These are phyloP conservation scores for Cynaeus angustus DNA, from an alignment of 2,888 invertebrate species.

Conservation along the genomic window DNA sequence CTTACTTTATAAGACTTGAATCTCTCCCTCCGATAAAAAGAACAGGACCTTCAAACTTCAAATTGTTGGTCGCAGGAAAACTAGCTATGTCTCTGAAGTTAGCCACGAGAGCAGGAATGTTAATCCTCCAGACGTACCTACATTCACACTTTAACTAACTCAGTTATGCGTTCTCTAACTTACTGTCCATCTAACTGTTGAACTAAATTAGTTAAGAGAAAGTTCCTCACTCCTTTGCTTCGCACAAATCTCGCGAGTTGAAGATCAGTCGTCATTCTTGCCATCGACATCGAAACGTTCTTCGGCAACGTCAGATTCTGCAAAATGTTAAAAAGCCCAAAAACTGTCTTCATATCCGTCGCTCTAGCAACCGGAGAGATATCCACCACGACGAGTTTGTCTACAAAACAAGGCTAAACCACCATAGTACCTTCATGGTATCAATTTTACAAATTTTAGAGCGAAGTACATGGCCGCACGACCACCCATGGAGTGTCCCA, in stretches of 20 bases:
- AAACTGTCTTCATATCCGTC: conserved; percentile 78
- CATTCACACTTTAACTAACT: conserved; percentile 44
- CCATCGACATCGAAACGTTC: conserved; percentile 79
- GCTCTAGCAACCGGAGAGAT: conserved; percentile 80
- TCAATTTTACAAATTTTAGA: conserved; percentile 76
- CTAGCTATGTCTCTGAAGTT: conserved; percentile 79
- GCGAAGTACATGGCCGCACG: conserved; percentile 90
- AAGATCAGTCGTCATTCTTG: conserved; percentile 79
- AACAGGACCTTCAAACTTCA: conserved; percentile 76
- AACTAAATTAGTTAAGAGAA: conserved; percentile 90
- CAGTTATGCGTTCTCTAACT: neutral
- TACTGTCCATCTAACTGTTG: conserved; percentile 66
- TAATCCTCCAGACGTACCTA: conserved; percentile 85
- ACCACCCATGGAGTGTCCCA: conserved; percentile 99
- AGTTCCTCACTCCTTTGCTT: conserved; percentile 79
- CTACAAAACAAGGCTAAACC: conserved; percentile 76
- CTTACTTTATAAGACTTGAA: conserved; percentile 87
- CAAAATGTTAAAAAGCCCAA: conserved; percentile 81
- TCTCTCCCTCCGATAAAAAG: conserved; percentile 89
- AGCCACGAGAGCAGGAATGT: conserved; percentile 81
- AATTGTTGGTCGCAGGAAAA: conserved; percentile 75
- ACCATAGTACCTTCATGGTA: neutral
- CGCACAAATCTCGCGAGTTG: conserved; percentile 77
- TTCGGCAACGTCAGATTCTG: conserved; percentile 75
- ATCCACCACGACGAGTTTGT: conserved; percentile 82